Conservation (phyloP, 2,888 invertebrate species). For the Platycheirus albimanus region DNA sequence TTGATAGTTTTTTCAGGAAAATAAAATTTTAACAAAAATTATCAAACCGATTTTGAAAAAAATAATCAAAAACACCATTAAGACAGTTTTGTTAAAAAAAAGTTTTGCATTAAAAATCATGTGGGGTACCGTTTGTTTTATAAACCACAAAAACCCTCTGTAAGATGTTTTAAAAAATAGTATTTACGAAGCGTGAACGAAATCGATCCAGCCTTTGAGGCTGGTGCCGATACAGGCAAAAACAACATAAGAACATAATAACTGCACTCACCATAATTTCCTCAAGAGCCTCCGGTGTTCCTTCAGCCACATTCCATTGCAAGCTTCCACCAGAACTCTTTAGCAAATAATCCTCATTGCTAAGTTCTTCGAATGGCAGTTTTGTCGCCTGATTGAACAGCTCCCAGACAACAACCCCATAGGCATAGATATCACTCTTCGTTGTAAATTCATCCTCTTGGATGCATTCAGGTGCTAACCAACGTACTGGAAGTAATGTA, state of each 20-base stretch:
- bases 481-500: slow-evolving; percentile 92
- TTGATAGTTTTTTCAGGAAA: too few species aligned
- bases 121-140: too few species aligned
- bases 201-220: too few species aligned
- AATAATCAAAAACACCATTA: too few species aligned
- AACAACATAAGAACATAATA: background rate
- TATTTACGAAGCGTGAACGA: too few species aligned
- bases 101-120: too few species aligned
- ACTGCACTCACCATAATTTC: slow-evolving; percentile 83
- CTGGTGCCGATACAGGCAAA: too few species aligned
- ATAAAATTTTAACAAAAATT: too few species aligned
- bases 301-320: slow-evolving; percentile 87
- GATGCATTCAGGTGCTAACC: slow-evolving; percentile 95
- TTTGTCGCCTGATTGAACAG: slow-evolving; percentile 91
- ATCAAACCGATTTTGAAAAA: too few species aligned
- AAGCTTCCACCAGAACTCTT: slow-evolving; percentile 84
- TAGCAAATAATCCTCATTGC: slow-evolving; percentile 81
- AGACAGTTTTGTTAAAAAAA: too few species aligned
- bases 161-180: too few species aligned
- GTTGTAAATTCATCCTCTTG: slow-evolving; percentile 95
- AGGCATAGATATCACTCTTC: slow-evolving; percentile 96
- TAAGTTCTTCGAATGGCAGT: slow-evolving; percentile 86
- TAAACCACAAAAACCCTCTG: too few species aligned
- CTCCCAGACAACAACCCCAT: slow-evolving; percentile 95
- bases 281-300: slow-evolving; percentile 86